Evolutionary conservation across 2,113 vertebrate species (phyloP).

Genomic region (Diphyllodes magnificus): DNA sequence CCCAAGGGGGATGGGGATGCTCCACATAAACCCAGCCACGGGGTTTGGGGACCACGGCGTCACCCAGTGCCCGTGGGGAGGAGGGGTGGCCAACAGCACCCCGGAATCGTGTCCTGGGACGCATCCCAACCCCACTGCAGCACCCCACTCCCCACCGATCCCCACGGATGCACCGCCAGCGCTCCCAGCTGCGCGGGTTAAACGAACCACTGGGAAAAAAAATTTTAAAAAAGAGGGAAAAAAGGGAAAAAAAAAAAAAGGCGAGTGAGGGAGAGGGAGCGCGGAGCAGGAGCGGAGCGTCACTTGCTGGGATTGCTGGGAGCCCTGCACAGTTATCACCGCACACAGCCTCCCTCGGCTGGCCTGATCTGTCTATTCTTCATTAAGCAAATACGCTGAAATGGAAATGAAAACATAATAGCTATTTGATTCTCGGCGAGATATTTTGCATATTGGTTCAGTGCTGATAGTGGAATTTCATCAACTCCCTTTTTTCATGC

Average conservation of each 20-base stretch:
- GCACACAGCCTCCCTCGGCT: slow-evolving; percentile 87
- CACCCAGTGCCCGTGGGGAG: fast-evolving
- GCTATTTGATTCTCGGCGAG: slow-evolving; percentile 99
- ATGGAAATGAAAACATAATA: slow-evolving; percentile 99
- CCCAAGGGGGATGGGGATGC: background rate
- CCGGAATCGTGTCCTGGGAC: fast-evolving
- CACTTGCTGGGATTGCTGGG: slow-evolving; percentile 85
- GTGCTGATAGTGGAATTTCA: slow-evolving; percentile 99
- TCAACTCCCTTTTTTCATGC: slow-evolving; percentile 93
- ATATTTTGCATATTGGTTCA: slow-evolving; percentile 99
- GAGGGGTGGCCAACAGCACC: background rate
- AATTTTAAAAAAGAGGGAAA: background rate
- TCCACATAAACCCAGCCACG: fast-evolving
- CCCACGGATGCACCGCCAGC: fast-evolving
- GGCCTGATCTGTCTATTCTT: slow-evolving; percentile 97
- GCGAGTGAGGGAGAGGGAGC: background rate
- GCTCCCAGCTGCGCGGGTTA: background rate
- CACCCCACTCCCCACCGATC: fast-evolving
- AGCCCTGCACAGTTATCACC: slow-evolving; percentile 93
- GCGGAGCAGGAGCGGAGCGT: slow-evolving; percentile 58
- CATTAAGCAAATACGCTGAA: slow-evolving; percentile 99
- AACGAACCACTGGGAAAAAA: background rate
- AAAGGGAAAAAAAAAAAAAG: background rate
- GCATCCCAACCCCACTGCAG: background rate
- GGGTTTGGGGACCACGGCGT: background rate